A percentile compares a stretch with the other conserved stretches of the same genome.
Evolutionary conservation across 2,113 vertebrate genomes (phyloP).

Genomic region (Bothrops jararaca): DNA sequence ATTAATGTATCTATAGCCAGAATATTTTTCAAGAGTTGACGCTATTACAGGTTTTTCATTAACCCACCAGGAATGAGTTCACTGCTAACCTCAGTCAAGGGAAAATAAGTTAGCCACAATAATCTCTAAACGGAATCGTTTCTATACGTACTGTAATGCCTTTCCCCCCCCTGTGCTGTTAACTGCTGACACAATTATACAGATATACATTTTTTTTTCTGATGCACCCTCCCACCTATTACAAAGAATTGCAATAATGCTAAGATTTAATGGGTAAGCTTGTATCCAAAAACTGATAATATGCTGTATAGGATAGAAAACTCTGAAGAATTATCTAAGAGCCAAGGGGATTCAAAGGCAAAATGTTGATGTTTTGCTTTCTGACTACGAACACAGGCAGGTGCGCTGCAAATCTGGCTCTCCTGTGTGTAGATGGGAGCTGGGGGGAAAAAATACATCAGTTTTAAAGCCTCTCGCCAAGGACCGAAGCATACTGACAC

Average conservation of each 20-base stretch:
- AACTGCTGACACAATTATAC: background rate
- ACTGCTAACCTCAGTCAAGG: background rate
- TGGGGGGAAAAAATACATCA: background rate
- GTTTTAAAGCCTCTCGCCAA: background rate
- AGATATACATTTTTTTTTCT: background rate
- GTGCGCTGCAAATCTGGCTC: background rate
- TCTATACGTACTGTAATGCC: background rate
- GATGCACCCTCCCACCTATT: background rate
- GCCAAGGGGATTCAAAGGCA: background rate
- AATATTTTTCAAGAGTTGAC: background rate
- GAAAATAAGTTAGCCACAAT: background rate
- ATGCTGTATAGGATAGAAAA: background rate
- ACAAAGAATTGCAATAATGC: background rate
- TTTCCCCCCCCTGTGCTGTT: background rate
- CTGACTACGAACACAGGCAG: background rate
- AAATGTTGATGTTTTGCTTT: background rate
- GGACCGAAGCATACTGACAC: background rate
- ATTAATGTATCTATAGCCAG: background rate
- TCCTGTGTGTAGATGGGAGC: background rate
- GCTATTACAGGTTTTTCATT: background rate
- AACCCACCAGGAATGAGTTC: background rate
- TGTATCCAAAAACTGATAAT: background rate
- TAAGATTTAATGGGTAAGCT: background rate
- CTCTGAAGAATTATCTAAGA: background rate
- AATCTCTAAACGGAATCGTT: slow-evolving; percentile 5